Percentiles rank a stretch among this genome's conserved stretches.
Conservation (phyloP, 2,113 vertebrate species). For the Petromus typicus region DNA sequence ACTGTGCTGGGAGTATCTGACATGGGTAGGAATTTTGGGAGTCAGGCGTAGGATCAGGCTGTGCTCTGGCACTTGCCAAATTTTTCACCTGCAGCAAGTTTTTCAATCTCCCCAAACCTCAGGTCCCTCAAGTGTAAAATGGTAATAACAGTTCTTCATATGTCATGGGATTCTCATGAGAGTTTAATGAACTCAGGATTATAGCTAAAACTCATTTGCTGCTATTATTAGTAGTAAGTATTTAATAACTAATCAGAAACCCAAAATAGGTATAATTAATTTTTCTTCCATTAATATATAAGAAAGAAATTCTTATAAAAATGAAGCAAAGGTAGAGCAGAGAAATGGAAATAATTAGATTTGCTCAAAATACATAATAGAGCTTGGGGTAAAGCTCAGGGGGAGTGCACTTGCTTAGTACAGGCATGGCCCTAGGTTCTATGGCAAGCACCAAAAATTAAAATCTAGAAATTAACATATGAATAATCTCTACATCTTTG, state of each 20-base stretch:
- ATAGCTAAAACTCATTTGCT: conserved; percentile 5
- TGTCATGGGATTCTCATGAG: neutral
- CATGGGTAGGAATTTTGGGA: neutral
- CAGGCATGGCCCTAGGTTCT: neutral
- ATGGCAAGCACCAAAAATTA: neutral
- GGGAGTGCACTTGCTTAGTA: neutral
- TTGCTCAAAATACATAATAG: neutral
- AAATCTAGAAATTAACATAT: neutral
- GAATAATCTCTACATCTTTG: neutral
- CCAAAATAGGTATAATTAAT: neutral
- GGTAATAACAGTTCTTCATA: neutral
- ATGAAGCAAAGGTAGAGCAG: conserved; percentile 11
- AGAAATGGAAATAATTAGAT: neutral
- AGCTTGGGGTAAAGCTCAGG: neutral
- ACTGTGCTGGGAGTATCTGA: neutral
- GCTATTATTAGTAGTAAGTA: conserved; percentile 61
- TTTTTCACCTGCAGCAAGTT: neutral
- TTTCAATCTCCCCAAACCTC: neutral
- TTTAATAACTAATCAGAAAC: conserved; percentile 59
- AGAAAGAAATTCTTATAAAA: conserved; percentile 41
- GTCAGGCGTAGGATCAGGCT: neutral
- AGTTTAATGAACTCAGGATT: neutral
- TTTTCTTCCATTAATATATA: neutral
- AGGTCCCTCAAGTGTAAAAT: neutral
- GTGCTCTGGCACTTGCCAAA: neutral